Evolutionary conservation across 2,113 vertebrate species (phyloP).

Genomic region (Lophura nycthemera): DNA sequence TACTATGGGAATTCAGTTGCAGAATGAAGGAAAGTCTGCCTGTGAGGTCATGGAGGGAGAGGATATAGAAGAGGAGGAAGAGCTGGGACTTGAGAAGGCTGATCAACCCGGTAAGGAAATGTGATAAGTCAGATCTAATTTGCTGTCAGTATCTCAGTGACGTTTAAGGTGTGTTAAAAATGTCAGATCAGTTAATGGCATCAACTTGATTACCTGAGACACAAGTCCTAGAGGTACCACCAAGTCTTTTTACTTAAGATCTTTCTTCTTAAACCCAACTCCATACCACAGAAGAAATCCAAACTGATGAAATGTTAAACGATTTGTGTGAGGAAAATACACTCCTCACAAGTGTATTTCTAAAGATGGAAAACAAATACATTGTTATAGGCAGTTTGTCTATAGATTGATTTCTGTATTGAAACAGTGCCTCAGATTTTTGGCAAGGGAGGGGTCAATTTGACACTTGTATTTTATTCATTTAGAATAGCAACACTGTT

Average conservation of each 20-base stretch:
- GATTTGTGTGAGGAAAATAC: neutral
- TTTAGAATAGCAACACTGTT: neutral
- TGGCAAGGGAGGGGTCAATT: neutral
- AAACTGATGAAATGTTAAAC: neutral
- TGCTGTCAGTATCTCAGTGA: neutral
- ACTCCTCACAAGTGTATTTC: neutral
- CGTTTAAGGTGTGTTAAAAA: neutral
- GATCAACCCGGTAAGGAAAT: constrained; percentile 60
- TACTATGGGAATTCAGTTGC: neutral
- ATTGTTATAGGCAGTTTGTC: neutral
- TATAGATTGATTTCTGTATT: fast-evolving
- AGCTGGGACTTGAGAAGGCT: constrained; percentile 31
- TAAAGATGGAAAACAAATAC: neutral
- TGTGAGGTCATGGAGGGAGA: constrained; percentile 72
- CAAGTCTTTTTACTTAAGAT: neutral
- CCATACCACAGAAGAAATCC: neutral
- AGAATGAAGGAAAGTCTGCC: constrained; percentile 78
- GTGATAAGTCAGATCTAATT: neutral
- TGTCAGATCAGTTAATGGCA: neutral
- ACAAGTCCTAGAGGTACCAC: neutral
- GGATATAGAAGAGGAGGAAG: constrained; percentile 75
- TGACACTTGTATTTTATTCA: neutral
- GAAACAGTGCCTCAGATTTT: neutral
- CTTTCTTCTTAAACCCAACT: neutral
- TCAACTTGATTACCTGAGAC: neutral